phyloP scores from a whole-genome alignment of 2,113 vertebrate genomes.

The Plectropomus leopardus region DNA sequence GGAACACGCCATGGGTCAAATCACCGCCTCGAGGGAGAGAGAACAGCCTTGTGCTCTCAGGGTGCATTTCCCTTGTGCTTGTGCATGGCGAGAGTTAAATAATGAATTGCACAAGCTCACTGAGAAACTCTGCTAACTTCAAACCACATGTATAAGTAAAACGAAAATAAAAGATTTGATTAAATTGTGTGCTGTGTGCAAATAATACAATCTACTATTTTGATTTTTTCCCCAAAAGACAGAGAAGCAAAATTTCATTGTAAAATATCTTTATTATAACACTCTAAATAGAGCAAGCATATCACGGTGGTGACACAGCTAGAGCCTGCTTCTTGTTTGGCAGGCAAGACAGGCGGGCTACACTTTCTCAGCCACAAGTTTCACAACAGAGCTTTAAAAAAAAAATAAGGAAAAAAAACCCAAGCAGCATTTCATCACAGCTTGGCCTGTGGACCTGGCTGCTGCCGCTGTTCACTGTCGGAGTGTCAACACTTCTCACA shows the following conservation, averaged over 20 bases:
- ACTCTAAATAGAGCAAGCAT: conserved; percentile 45
- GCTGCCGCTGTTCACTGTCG: conserved; percentile 8
- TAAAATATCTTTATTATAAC: conserved; percentile 77
- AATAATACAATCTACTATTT: conserved; percentile 14
- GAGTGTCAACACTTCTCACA: conserved; percentile 46
- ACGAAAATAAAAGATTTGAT: neutral
- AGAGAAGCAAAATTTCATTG: conserved; percentile 53
- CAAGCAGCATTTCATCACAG: conserved; percentile 33
- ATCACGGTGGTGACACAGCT: conserved; percentile 47
- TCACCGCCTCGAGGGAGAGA: conserved; percentile 30
- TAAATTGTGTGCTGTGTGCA: neutral
- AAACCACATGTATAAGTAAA: neutral
- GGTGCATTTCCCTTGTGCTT: neutral
- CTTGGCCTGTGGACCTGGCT: conserved; percentile 7
- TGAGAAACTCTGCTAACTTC: neutral
- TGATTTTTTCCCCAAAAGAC: conserved; percentile 22
- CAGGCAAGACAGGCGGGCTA: conserved; percentile 39
- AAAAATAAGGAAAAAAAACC: neutral
- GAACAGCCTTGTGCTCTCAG: conserved; percentile 22
- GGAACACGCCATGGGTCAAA: conserved; percentile 33
- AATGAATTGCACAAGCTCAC: conserved; percentile 2
- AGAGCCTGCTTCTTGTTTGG: conserved; percentile 43
- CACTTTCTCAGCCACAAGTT: conserved; percentile 52
- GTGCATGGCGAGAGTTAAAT: neutral
- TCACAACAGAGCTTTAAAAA: conserved; percentile 47